Evolutionary conservation across 2,888 invertebrate species (phyloP), one percentile per base, ranked within the genome.

Genomic region (Drosophila monieri): DNA sequence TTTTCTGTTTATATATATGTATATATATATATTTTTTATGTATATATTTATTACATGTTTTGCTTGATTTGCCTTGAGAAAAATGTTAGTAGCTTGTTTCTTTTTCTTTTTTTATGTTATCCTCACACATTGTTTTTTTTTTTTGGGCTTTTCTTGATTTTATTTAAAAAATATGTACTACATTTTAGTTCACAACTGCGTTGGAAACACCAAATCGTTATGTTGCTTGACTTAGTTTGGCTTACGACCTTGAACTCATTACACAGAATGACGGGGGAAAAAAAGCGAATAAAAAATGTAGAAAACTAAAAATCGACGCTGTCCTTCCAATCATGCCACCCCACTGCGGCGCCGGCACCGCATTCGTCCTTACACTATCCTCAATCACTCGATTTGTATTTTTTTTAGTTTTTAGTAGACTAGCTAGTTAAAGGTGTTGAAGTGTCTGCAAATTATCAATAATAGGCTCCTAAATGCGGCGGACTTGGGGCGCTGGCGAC

Each of bases 181-280:
- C 64, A 78, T 74, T 88, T 86, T 86, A 88, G 80, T 84, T 86
- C 84, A 86, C 84, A 84, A 84, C 84, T 88, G 88, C 64, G 72
- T 88, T 86, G 87, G 87, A 88, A 88, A 85, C 87, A 80, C 81
- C 88, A 86, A 85, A 84, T 86, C 85, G 72, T 75, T 75, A 80
- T 70, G 75, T 79, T 85, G 67, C 77, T 75, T 83, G 88, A 85
- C 88, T 85, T 88, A 86, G 87, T 80, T 84, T 73, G 76, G 72
- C 71, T 86, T 70, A 76, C 73, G 68, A 85, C 62, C 70, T 81
- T 67, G 65, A 75, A 80, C 78, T 77, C 64, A 68, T 48, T 61
- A 58, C 47, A 62, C 64, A 84, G 39, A 69, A 56, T 47, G 47
- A 41, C 55, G 49, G n/a, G n/a, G n/a, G n/a, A 66, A 53, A 67